Base-by-base conservation (phyloP, 2,888 invertebrate species). In the Athripsodes cinereus region DNA sequence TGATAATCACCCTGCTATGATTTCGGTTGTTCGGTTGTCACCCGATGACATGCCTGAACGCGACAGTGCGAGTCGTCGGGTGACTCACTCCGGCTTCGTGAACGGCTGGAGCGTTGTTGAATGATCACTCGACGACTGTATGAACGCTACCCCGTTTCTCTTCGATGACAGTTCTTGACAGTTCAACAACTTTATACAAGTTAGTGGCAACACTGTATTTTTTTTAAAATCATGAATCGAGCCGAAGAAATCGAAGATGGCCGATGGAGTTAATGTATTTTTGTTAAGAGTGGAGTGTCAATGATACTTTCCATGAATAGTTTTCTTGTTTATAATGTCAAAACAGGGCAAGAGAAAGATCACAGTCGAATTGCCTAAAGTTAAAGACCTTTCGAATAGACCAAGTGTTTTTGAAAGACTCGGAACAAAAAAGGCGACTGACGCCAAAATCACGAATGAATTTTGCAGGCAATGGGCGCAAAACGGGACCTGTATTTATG, bases 371-470 rank as follows among this genome's bases (percentile, higher is more conserved):
- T 80, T 86, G 74, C 81, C 84, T 71, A 84, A 85, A 80, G 79
- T 80, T 71, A 86, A 85, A 78, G 81, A 82, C 70, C 74, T 82
- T 67, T 72, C 81, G 71, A 66, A 74, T 74, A 68, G 88, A 73
- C 88, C 88, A 65, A 90, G 89, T 80, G 90, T 90, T 66, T 90
- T 90, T 76, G 90, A 90, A 75, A 82, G 90, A 67, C 82, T 90
- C 69, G 90, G 90, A 66, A 88, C 87, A 48, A 88, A 88, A 75
- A 86, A 87, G 69, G 77, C 78, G 62, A 73, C 80, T 26, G 69
- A 69, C 65, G 66, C 69, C 60, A 64, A 67, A 58, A 67, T 67
- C 61, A 72, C 64, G 34, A 80, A 76, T 72, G 86, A 86, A 73
- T 84, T 82, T 74, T 88, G 88, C 71, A 83, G 87, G 71, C 87